Base-by-base conservation (phyloP, 2,888 invertebrate genomes). In the Oxyteleia sp. region DNA sequence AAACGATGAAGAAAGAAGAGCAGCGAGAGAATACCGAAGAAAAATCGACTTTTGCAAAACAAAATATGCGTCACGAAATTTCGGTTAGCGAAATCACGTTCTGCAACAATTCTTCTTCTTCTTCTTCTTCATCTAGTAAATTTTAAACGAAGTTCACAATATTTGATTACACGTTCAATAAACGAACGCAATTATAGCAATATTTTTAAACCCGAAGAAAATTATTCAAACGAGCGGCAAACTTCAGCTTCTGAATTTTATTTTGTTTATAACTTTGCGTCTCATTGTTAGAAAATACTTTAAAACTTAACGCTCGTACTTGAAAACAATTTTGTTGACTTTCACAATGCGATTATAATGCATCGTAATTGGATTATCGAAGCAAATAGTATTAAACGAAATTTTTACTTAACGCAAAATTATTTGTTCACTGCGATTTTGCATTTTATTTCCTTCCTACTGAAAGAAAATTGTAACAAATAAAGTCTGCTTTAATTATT, bases 21-120 rank as follows among this genome's bases (percentile, higher is more conserved):
- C 45, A 47, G 64, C n/a, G 57, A 49, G 23, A 57, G 69, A 78
- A 63, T 69, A 63, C 76, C 41, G 59, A 81, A 81, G 74, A 76
- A 76, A 75, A 82, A 82, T 82, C 55, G 53, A 68, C 71, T 82
- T 82, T 78, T 61, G 26, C 49, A 15, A 71, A 71, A 51, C 38
- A 43, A 64, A 68, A 76, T 66, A 59, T 55, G 32, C 49, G 38
- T 35, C 26, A 38, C 35, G 26, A 63, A 69, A 75, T 43, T 75
- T 57, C 38, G 10, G 10, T 26, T n/a, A 43, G 43, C 38, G 26
- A 59, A 66, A 76, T 59, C 76, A 51, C 49, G 68, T 47, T 32
- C 43, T 29, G 53, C n/a, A 32, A 51, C 53, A 43, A 32, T 43
- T 18, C 43, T 43, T n/a, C n/a, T n/a, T n/a, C n/a, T n/a, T n/a